Base-by-base conservation (phyloP, 1,140 invertebrate species). In the Microplitis demolitor region DNA sequence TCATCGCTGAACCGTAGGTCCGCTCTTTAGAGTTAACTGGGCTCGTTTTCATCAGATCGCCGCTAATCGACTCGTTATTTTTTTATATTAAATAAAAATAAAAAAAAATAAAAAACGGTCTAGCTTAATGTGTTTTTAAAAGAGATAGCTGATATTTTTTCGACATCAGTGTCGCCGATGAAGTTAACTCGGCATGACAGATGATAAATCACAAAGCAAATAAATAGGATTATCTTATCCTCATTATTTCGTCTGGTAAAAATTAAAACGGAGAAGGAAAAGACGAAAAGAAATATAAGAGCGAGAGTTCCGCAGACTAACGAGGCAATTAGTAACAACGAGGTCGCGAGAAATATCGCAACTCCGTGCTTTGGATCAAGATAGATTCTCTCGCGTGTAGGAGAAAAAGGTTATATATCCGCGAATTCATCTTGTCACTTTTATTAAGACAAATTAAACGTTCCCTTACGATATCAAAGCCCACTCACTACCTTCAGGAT, bases 281-380 rank as follows among this genome's bases (percentile, higher is more conserved):
- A 45, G 39, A 11, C 6, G 11, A 6, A 45, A 45, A 11, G 11
- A 45, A 45, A 45, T 45, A 45, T 6, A 31, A 71, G 39, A 45
- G 53, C 62, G 5, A 54, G 16, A 33, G 68, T 45, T 51, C 34
- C 61, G 39, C 50, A 34, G 50, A 39, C 61, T 66, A 71, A 71
- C 60, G 69, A 71, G 69, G 69, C 69, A 71, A 71, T 71, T 63
- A 71, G 60, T 51, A 53, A 60, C 39, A 63, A 63, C 37, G 39
- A 37, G 60, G 69, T 51, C 69, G 60, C 69, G 31, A 63, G 60
- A 63, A 71, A 71, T 71, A 71, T 71, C 69, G 60, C 60, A 8
- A 16, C 31, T 34, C 58, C 60, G 60, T 71, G 60, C 35, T 14
- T 34, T 13, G 39, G 24, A 71, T n/a, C 45, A 31, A 62, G 69